phyloP scores from a whole-genome alignment of 2,113 vertebrate species.

The Microtus richardsoni region DNA sequence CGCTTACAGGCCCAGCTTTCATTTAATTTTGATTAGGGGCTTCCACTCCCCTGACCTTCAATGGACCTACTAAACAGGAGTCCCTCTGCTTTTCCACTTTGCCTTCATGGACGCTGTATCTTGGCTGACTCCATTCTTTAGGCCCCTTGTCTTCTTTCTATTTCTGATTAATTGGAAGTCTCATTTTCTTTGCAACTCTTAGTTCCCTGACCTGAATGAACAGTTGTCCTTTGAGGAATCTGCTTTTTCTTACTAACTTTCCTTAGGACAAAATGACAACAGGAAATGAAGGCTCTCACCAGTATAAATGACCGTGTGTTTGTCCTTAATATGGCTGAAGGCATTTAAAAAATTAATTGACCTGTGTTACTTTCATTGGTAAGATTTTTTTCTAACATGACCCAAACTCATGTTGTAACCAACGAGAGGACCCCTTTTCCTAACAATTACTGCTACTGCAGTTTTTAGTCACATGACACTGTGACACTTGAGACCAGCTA shows the following conservation, averaged over 20 bases:
- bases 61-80: background rate
- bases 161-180: background rate
- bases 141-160: background rate
- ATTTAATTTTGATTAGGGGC: background rate
- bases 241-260: conserved; percentile 2
- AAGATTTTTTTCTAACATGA: background rate
- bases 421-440: background rate
- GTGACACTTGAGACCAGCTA: background rate
- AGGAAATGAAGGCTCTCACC: background rate
- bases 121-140: background rate
- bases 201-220: background rate
- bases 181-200: conserved; percentile 2
- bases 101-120: background rate
- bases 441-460: background rate
- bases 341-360: conserved; percentile 10
- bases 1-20: background rate
- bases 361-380: conserved; percentile 9
- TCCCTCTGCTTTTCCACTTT: background rate
- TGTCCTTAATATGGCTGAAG: background rate
- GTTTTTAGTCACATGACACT: background rate
- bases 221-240: background rate
- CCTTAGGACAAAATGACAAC: background rate
- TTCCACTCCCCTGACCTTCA: background rate
- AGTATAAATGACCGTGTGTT: background rate
- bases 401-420: background rate